Evolutionary conservation across 2,888 invertebrate species (phyloP).

Genomic region (Homarus gammarus): DNA sequence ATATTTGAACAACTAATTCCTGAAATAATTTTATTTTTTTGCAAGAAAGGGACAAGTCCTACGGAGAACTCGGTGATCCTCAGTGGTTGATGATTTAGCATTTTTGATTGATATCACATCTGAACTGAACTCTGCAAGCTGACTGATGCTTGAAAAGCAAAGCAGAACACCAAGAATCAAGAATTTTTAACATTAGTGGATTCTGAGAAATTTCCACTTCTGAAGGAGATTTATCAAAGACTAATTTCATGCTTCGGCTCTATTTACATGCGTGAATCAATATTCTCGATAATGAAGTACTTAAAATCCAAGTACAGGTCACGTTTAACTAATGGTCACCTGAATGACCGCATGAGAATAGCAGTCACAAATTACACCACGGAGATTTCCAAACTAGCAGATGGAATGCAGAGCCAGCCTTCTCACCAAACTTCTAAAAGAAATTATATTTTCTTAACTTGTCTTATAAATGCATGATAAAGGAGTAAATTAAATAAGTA

Average conservation of each 20-base stretch:
- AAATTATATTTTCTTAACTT: too few relatives aligned
- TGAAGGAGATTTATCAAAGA: slow-evolving; percentile 32
- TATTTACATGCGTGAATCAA: slow-evolving; percentile 24
- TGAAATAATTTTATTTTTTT: not conserved
- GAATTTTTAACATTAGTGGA: slow-evolving; percentile 2
- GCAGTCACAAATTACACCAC: slow-evolving; percentile 46
- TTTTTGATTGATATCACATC: slow-evolving; percentile 35
- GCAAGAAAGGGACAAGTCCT: slow-evolving; percentile 14
- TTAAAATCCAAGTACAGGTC: slow-evolving; percentile 44
- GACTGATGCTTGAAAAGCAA: slow-evolving; percentile 30
- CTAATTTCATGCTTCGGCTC: slow-evolving; percentile 39
- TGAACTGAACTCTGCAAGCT: slow-evolving; percentile 18
- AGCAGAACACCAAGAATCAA: slow-evolving; percentile 23
- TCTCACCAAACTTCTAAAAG: slow-evolving; percentile 13
- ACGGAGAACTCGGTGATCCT: slow-evolving; percentile 32
- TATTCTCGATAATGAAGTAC: slow-evolving; percentile 15
- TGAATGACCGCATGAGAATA: slow-evolving; percentile 48
- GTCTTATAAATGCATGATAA: too few relatives aligned
- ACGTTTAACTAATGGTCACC: slow-evolving; percentile 46
- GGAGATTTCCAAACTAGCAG: slow-evolving; percentile 45
- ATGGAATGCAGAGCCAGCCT: slow-evolving; percentile 27
- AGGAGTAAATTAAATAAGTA: too few relatives aligned
- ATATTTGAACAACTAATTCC: slow-evolving; percentile 30
- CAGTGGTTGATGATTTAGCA: slow-evolving; percentile 37
- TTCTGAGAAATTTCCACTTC: slow-evolving; percentile 21